Base-by-base conservation (phyloP, 1,140 invertebrate species). In the Galleria mellonella region DNA sequence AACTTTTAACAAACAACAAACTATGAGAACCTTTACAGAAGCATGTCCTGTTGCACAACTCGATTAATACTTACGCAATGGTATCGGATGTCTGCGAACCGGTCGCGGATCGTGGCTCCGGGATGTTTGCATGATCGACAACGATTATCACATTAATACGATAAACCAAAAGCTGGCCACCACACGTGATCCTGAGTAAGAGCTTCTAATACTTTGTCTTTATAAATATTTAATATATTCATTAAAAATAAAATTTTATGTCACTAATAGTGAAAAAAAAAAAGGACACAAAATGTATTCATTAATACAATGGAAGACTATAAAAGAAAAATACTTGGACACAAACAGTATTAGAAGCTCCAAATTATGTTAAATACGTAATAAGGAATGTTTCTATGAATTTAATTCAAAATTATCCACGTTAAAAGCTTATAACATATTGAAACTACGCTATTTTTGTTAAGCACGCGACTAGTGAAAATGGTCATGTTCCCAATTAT, bases 71-170 rank as follows among this genome's bases (percentile, higher is more conserved):
- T 85, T 83, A 85, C 82, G 64, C 59, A 57, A 64, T 71, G 64
- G 54, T 65, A 75, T 70, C 57, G 63, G 70, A 58, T 68, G 70
- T 67, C 81, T 72, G 76, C 78, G 65, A 68, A 67, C 66, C 55
- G 66, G 67, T 62, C 68, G 67, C 64, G 62, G 62, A 51, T 41
- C 61, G 58, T 53, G 59, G 61, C 75, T 75, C 75, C 77, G 65
- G 58, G 68, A 44, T 55, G 81, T 75, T 83, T 72, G 82, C 78
- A 83, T 83, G 78, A 85, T 77, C 70, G 76, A 83, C 76, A 85
- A 85, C 78, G 77, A 84, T 83, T 75, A 79, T 78, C 64, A 82
- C 66, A 85, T 85, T 85, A 85, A 83, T 83, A 82, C 63, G 70
- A 73, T 67, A 71, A 61, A 73, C 69, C 73, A 73, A 51, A 77